These are phyloP conservation scores for Aphidoletes aphidimyza DNA, from an alignment of 2,888 invertebrate species.

Conservation along the genomic window DNA sequence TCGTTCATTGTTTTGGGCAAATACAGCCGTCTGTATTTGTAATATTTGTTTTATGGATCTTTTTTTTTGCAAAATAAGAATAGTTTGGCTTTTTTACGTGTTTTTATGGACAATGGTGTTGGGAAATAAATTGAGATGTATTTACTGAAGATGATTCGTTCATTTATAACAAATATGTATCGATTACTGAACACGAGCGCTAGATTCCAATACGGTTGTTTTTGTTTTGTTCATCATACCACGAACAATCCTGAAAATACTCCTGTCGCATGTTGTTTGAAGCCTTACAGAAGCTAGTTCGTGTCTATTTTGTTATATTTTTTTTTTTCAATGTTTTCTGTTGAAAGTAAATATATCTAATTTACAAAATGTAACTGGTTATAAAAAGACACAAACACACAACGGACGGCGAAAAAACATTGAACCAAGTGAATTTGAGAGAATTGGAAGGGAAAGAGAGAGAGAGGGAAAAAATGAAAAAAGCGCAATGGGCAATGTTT, in stretches of 20 bases:
- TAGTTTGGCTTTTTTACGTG: background rate
- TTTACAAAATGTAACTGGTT: too few relatives aligned
- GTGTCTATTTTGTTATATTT: slow-evolving; percentile 13
- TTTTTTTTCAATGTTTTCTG: background rate
- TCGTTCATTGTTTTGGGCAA: slow-evolving; percentile 35
- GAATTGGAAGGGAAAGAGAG: background rate
- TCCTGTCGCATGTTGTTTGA: slow-evolving; percentile 5
- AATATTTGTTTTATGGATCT: background rate
- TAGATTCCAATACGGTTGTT: background rate
- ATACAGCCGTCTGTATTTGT: slow-evolving; percentile 6
- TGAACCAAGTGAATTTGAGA: background rate
- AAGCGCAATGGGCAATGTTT: slow-evolving; percentile 42
- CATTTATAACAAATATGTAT: background rate
- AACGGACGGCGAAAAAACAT: background rate
- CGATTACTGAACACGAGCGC: slow-evolving; percentile 14
- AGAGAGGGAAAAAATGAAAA: background rate
- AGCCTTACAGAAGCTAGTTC: slow-evolving; percentile 33
- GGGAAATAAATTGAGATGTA: slow-evolving; percentile 24
- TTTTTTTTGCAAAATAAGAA: background rate
- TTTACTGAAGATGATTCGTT: slow-evolving; percentile 14
- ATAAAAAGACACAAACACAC: background rate
- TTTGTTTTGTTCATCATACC: background rate
- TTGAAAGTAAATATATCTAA: slow-evolving; percentile 33
- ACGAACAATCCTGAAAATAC: background rate
- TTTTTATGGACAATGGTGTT: background rate